Evolutionary conservation across 2,113 vertebrate genomes (phyloP), one percentile per base, ranked within the genome.

Genomic region (Toxotes jaculatrix): DNA sequence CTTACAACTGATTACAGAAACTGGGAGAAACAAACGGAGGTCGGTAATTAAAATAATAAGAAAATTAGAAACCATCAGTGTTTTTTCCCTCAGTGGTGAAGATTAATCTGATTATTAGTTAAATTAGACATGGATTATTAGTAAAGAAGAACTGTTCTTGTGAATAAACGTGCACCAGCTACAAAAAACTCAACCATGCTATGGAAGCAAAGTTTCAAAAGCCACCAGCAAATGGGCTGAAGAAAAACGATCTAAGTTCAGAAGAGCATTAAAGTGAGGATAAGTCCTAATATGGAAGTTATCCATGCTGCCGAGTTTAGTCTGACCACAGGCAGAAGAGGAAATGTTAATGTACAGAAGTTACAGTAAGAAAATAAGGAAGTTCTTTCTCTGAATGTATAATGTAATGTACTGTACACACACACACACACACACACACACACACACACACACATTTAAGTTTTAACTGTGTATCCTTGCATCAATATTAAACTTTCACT

Each of bases 261-360:
- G 31, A 38, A 53, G 36, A 17, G 5, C 17, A 51, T 51, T 19
- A 21, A 68, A 32, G 10, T 14, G 27, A 68, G 61, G 49, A 49
- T 23, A 38, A 45, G 55, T 69, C 69, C 69, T 84, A 49, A 74
- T 57, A 56, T 23, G 38, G 75, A 2, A 38, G 43, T 11, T 6
- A 42, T 4, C 1, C 6, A 0, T 9, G 36, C 45, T 40, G 34
- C 43, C 71, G 57, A 55, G 38, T 74, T 68, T 34, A 55, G 43
- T 4, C 31, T 68, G 19, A 34, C 31, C 12, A 13, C 53, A 55
- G 69, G 53, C 34, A 69, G 60, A 75, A 61, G 77, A 70, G 71
- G 57, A 80, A 75, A 75, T 34, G 43, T 59, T 32, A 55, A 16
- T 60, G 62, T 67, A 49, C 13, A 4, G 56, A 59, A 10, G 43